Evolutionary conservation across 2,797 vertebrate species (phyloP).

Genomic region (Lepilemur septentrionalis): DNA sequence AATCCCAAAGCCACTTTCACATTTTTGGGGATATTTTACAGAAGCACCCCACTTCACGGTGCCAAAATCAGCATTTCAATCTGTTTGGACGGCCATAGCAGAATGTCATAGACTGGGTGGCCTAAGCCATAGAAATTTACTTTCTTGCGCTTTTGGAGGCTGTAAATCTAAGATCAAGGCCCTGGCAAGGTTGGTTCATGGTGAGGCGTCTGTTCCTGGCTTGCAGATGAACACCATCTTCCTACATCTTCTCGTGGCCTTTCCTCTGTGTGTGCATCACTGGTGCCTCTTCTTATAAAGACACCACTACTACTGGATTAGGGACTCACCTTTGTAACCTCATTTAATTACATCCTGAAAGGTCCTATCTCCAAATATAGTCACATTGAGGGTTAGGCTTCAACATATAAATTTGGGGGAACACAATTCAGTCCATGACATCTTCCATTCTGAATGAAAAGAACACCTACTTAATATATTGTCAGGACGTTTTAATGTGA

Average conservation of each 20-base stretch:
- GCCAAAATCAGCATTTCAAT: background rate
- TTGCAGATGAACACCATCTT: rapidly evolving
- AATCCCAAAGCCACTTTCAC: background rate
- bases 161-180: background rate
- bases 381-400: background rate
- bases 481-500: background rate
- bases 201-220: background rate
- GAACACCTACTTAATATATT: background rate
- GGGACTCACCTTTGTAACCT: background rate
- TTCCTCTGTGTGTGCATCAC: rapidly evolving
- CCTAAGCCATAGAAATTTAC: background rate
- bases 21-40: background rate
- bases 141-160: background rate
- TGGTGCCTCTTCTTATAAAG: background rate
- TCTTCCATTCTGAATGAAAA: background rate
- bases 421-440: background rate
- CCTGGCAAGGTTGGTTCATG: background rate
- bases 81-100: background rate
- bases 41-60: background rate
- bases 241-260: background rate
- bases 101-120: background rate
- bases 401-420: background rate
- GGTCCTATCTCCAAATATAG: background rate
- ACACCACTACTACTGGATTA: background rate
- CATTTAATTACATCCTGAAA: background rate